Base-by-base conservation (phyloP, 2,113 vertebrate species). In the Puma concolor region DNA sequence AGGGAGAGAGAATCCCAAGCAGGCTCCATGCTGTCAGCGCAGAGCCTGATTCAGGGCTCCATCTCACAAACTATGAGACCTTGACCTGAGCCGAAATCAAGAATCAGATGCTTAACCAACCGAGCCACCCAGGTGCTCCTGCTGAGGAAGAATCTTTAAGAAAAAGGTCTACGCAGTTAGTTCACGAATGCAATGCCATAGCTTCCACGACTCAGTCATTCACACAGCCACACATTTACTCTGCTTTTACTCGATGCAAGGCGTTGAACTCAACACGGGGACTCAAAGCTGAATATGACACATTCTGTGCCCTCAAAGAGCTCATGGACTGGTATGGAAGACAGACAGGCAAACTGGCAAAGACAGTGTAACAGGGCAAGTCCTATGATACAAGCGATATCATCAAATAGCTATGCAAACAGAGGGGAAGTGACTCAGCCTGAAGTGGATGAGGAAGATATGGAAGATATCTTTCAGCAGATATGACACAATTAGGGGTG, bases 91-190 rank as follows among this genome's bases (percentile, higher is more conserved):
- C 57, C 0, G 57, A 60, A 60, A 60, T 23, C 57, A 60, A 60
- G 21, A 60, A 23, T 60, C 57, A 60, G 57, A 60, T 2, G 57
- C 57, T 25, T 60, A 60, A 9, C 57, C 57, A 9, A 10, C 57
- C 2, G 7, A 60, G 57, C 21, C 57, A 60, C 57, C 57, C 21
- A 60, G 8, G 57, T 60, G 19, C 57, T 21, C 21, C 57, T 17
- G 21, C 21, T 60, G 57, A 60, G 44, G 77, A 86, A 93, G 44
- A 88, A 48, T 88, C 66, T 95, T 96, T 74, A 63, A 91, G 66
- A 66, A 63, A 67, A 64, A 54, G 9, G 7, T 67, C 72, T 38
- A 38, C 10, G 2, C 31, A 69, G 84, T 50, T n/a, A 36, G 36
- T 17, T 88, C 38, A 63, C 33, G 63, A 87, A 60, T 1, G 27